These are phyloP conservation scores for Dynastes tityus DNA, from an alignment of 2,888 invertebrate species.

Conservation along the genomic window DNA sequence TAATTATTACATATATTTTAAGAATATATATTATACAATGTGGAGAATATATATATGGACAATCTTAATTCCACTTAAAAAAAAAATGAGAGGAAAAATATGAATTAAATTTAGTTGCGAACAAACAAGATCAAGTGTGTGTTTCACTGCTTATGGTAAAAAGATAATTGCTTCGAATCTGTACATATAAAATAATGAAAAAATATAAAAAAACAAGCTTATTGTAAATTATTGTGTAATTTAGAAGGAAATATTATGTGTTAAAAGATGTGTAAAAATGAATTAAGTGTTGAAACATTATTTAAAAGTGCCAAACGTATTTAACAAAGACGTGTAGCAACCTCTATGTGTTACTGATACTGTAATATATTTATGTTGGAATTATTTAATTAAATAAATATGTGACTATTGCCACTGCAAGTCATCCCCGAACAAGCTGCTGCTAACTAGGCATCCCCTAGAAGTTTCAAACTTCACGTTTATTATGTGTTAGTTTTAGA, in stretches of 20 bases:
- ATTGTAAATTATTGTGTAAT: slow-evolving; percentile 60
- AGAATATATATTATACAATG: slow-evolving; percentile 57
- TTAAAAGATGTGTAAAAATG: slow-evolving; percentile 56
- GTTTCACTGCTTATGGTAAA: slow-evolving; percentile 50
- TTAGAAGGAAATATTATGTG: slow-evolving; percentile 50
- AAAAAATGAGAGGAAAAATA: not conserved
- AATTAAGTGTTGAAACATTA: slow-evolving; percentile 57
- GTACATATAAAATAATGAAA: slow-evolving; percentile 52
- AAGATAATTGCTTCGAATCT: slow-evolving; percentile 59
- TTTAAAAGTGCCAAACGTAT: slow-evolving; percentile 62
- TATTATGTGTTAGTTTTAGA: not conserved
- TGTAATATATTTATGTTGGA: not conserved
- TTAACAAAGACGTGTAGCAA: slow-evolving; percentile 44
- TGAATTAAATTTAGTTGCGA: slow-evolving; percentile 48
- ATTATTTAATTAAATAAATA: slow-evolving; percentile 39
- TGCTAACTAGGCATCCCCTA: not conserved
- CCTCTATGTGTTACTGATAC: slow-evolving; percentile 3
- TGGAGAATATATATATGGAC: slow-evolving; percentile 56
- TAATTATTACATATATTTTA: slow-evolving; percentile 35
- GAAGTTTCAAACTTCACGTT: slow-evolving; percentile 1
- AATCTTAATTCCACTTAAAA: slow-evolving; percentile 43
- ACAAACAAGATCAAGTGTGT: slow-evolving; percentile 54
- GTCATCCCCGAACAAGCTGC: not conserved
- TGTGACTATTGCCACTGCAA: not conserved
- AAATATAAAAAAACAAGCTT: slow-evolving; percentile 54